phyloP scores from a whole-genome alignment of 2,888 invertebrate species.

The Sericinus montela region DNA sequence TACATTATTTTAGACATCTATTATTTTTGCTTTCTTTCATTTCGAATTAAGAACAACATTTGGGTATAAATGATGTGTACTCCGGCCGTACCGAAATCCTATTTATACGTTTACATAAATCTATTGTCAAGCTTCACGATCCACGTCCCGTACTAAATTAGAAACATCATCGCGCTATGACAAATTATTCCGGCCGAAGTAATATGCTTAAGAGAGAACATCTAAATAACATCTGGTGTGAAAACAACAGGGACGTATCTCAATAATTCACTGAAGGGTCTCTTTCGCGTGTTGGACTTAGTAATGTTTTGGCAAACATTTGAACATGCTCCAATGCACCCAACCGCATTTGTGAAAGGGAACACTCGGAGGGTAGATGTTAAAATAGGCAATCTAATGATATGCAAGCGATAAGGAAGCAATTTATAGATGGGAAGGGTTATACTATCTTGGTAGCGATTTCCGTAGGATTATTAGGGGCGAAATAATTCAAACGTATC shows the following conservation, averaged over 20 bases:
- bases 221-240: slow-evolving; percentile 24
- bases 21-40: too few species aligned
- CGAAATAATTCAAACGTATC: slow-evolving; percentile 16
- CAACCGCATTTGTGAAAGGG: not conserved
- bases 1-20: too few species aligned
- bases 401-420: slow-evolving; percentile 19
- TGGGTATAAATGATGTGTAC: too few species aligned
- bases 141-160: slow-evolving; percentile 52
- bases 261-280: slow-evolving; percentile 42
- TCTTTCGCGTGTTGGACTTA: slow-evolving; percentile 24
- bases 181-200: slow-evolving; percentile 52
- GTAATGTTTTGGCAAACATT: slow-evolving; percentile 52
- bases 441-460: slow-evolving; percentile 9
- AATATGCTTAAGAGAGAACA: slow-evolving; percentile 40
- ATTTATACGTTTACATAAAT: slow-evolving; percentile 24
- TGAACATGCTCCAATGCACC: slow-evolving; percentile 35
- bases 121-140: slow-evolving; percentile 20
- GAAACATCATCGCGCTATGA: slow-evolving; percentile 60
- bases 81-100: not conserved
- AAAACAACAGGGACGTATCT: slow-evolving; percentile 33
- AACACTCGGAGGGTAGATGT: not conserved
- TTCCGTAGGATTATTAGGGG: slow-evolving; percentile 17
- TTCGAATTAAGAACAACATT: too few species aligned
- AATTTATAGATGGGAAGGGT: slow-evolving; percentile 18
- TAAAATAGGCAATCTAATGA: slow-evolving; percentile 8